Base-by-base conservation (phyloP, 2,797 vertebrate genomes). In the Hylomyscus alleni region DNA sequence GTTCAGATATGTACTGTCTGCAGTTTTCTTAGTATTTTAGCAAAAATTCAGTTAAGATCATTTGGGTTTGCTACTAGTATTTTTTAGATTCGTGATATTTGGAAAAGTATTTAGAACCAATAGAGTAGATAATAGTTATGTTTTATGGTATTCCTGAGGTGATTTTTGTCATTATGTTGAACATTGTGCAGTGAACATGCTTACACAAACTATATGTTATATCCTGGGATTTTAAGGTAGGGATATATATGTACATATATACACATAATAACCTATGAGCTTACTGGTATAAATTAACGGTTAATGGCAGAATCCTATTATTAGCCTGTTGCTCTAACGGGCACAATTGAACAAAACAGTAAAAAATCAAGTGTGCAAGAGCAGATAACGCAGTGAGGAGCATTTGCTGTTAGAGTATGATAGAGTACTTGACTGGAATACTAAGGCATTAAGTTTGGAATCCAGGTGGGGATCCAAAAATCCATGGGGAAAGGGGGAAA, bases 1-100 rank as follows among this genome's bases (percentile, higher is more conserved):
- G 37, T 90, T 95, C 60, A 77, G 7, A 89, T 78, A 6, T 83
- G 24, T 91, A 77, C 20, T 62, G 14, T 90, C 58, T 97, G 31
- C 75, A 62, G 22, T 91, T 97, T 92, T 96, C 50, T 93, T 95
- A 84, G 65, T 81, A 54, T 72, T 93, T 94, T 87, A 95, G 56
- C 40, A 72, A 58, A 82, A 56, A 37, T 85, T 91, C 62, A 72
- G 3, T 69, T 93, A 54, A 31, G 88, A 72, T 67, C 34, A 73
- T 40, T 95, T 95, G 69, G 52, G 2, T 87, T 83, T 93, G 47
- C 24, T 87, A 69, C 7, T 47, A 86, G 20, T 13, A 65, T 94
- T 95, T 96, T 76, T 89, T 86, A 31, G 29, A 69, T 89, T 91
- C 4, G 20, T 40, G 81, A 67, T 67, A 84, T 97, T 91, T 95